Evolutionary conservation across 2,888 invertebrate species (phyloP), one percentile per base, ranked within the genome.

Genomic region (Galerucella calmariensis): DNA sequence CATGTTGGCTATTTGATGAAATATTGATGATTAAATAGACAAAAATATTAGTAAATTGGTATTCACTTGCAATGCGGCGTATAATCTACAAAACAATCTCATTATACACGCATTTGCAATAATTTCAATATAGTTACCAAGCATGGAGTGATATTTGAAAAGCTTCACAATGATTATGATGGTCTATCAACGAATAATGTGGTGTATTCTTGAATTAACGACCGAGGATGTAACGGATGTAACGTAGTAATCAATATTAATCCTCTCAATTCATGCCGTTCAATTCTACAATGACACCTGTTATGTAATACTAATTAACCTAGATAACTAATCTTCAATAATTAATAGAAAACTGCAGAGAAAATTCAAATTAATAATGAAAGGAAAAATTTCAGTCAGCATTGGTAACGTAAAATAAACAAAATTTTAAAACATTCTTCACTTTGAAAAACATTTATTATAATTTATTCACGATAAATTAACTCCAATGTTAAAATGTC

Each of bases 161-260:
- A 35, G 53, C 56, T n/a, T 69, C 51, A 48, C 27, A 63, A 41
- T 46, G 46, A 69, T 61, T 12, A 61, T 69, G 48, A 53, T 51
- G 27, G 53, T 24, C 62, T 69, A 69, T 69, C 62, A 61, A 69
- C 46, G 62, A 16, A 59, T 51, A 51, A 62, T 62, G 69, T 62
- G 69, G 51, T 48, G 16, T 27, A 67, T 27, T 35, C 20, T 11
- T 20, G 51, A 62, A 69, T 62, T 69, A 69, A 69, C 62, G 27
- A 69, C 62, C 48, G 69, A 41, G n/a, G n/a, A n/a, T n/a, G n/a
- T n/a, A n/a, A n/a, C n/a, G 62, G 69, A 69, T 62, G 53, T 35
- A 14, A 48, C 16, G 41, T n/a, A n/a, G n/a, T 62, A 69, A 69
- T 69, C 69, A 69, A 69, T 69, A 69, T 62, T 69, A 69, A 69